Conservation (phyloP, 2,113 vertebrate genomes). For the Cettia cetti region DNA sequence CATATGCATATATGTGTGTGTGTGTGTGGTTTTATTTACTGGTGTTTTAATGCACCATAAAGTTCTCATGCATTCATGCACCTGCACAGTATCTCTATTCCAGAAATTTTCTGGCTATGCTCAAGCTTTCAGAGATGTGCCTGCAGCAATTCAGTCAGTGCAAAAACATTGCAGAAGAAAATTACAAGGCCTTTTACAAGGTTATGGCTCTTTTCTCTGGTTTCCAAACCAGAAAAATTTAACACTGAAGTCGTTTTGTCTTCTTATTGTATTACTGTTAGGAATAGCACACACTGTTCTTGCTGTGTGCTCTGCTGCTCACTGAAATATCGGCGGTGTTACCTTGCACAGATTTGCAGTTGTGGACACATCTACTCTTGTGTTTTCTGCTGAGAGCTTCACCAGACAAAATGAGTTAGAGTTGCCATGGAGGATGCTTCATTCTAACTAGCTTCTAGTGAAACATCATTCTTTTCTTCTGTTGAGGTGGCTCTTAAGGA, state of each 20-base stretch:
- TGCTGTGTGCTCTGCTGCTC: background rate
- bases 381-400: background rate
- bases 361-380: background rate
- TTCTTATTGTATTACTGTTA: background rate
- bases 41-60: background rate
- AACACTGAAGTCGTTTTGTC: background rate
- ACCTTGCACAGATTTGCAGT: accelerated
- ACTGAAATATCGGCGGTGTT: background rate
- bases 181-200: background rate
- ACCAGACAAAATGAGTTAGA: background rate
- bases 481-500: background rate
- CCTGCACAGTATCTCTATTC: background rate
- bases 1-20: no score
- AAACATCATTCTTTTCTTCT: background rate
- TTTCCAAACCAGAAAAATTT: background rate
- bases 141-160: background rate
- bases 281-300: background rate
- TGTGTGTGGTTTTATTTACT: no score
- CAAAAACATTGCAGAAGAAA: background rate
- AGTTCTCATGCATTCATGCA: background rate
- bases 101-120: background rate
- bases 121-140: background rate
- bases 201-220: background rate
- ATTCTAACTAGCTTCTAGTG: background rate
- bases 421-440: background rate